Evolutionary conservation across 2,888 invertebrate species (phyloP).

Genomic region (Trilocha varians): DNA sequence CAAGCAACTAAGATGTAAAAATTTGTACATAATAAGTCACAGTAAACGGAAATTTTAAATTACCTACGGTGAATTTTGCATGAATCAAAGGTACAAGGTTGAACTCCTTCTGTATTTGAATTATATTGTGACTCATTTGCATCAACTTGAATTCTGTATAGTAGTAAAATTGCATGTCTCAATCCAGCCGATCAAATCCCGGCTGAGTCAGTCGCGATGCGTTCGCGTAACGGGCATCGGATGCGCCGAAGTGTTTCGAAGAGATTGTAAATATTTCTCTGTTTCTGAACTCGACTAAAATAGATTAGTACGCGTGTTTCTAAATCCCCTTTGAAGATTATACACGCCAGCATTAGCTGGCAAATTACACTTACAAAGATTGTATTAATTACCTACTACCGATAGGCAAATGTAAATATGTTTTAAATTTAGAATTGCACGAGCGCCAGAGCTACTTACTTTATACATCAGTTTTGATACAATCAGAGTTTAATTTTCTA

Average conservation of each 20-base stretch:
- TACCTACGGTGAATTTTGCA: no score
- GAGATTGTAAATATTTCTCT: slow-evolving; percentile 74
- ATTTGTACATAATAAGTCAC: no score
- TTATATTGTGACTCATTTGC: no score
- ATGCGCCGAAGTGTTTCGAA: slow-evolving; percentile 71
- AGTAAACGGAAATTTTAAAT: no score
- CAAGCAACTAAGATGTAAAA: no score
- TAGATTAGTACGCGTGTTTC: slow-evolving; percentile 72
- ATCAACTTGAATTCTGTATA: no score
- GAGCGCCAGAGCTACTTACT: slow-evolving; percentile 40
- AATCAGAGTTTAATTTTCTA: slow-evolving; percentile 24
- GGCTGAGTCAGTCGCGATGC: slow-evolving; percentile 63
- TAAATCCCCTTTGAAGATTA: slow-evolving; percentile 74
- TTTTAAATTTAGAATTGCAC: slow-evolving; percentile 63
- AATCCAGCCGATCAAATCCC: slow-evolving; percentile 58
- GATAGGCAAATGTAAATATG: slow-evolving; percentile 68
- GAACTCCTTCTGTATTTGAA: no score
- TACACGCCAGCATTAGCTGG: slow-evolving; percentile 71
- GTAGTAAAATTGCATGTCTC: no score
- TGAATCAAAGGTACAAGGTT: no score
- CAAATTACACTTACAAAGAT: slow-evolving; percentile 74
- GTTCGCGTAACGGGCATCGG: slow-evolving; percentile 68
- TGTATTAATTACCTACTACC: slow-evolving; percentile 73
- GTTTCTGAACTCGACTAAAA: slow-evolving; percentile 70
- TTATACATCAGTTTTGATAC: slow-evolving; percentile 45